These are phyloP conservation scores for Anthoscopus minutus DNA, from an alignment of 2,113 vertebrate genomes.

Conservation along the genomic window DNA sequence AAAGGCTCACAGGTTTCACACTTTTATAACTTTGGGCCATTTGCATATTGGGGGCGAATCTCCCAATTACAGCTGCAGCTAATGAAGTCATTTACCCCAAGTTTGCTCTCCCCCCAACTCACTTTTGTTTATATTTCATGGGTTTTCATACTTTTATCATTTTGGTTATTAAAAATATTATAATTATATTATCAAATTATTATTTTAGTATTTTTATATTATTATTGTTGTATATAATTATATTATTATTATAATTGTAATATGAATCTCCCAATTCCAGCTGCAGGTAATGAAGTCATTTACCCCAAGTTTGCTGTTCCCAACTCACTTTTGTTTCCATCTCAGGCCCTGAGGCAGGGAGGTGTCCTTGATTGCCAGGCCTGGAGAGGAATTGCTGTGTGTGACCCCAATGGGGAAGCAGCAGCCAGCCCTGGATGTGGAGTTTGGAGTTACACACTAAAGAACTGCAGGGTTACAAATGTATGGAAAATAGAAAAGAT, in stretches of 20 bases:
- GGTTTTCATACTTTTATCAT: too few species aligned
- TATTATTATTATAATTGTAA: too few species aligned
- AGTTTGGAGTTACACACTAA: not conserved
- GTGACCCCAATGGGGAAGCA: not conserved
- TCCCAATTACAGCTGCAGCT: not conserved
- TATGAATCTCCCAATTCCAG: too few species aligned
- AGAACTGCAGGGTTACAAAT: not conserved
- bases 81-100: not conserved
- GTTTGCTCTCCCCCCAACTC: not conserved
- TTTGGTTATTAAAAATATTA: too few species aligned
- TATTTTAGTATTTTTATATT: too few species aligned
- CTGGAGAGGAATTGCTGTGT: not conserved
- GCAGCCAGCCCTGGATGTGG: not conserved
- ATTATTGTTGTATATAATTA: too few species aligned
- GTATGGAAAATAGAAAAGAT: not conserved
- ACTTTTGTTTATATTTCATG: not conserved
- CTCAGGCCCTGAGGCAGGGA: not conserved
- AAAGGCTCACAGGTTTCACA: rapidly evolving
- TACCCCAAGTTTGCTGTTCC: not conserved
- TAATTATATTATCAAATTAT: too few species aligned
- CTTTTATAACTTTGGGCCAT: rapidly evolving
- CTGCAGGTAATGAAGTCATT: not conserved
- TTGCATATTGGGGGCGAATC: not conserved
- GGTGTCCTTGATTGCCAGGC: not conserved
- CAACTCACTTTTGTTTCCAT: not conserved